A percentile compares a stretch with the other conserved stretches of the same genome.
These are phyloP conservation scores for Ceyx cyanopectus DNA, from an alignment of 2,113 vertebrate genomes.

Conservation along the genomic window DNA sequence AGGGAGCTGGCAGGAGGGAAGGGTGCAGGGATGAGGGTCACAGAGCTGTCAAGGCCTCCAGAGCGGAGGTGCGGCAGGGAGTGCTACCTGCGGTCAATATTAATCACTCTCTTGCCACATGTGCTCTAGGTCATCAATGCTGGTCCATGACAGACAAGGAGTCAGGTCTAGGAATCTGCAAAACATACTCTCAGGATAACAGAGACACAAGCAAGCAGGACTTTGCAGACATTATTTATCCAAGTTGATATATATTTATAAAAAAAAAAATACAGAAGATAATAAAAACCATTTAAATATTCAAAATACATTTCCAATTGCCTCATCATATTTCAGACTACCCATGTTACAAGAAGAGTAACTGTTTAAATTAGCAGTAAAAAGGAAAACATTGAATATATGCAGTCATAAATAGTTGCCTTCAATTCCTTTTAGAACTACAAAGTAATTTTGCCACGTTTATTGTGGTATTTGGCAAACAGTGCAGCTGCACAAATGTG, in stretches of 20 bases:
- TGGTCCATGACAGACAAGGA: background rate
- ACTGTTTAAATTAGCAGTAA: background rate
- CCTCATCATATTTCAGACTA: background rate
- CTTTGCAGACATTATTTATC: background rate
- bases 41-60: constrained; percentile 67
- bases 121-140: background rate
- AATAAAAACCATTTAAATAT: background rate
- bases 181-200: background rate
- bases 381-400: too few species aligned
- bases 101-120: background rate
- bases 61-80: background rate
- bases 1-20: constrained; percentile 18
- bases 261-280: background rate
- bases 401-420: too few species aligned
- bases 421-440: too few species aligned
- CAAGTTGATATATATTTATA: background rate
- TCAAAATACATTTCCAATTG: background rate
- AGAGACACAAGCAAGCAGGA: background rate
- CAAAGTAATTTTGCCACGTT: background rate
- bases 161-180: background rate
- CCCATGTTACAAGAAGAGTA: background rate
- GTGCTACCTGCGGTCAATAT: constrained; percentile 21
- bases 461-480: background rate
- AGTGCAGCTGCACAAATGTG: background rate
- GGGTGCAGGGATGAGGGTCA: background rate